These are phyloP conservation scores for Drosophila merina DNA, from an alignment of 2,888 invertebrate species.

Conservation along the genomic window DNA sequence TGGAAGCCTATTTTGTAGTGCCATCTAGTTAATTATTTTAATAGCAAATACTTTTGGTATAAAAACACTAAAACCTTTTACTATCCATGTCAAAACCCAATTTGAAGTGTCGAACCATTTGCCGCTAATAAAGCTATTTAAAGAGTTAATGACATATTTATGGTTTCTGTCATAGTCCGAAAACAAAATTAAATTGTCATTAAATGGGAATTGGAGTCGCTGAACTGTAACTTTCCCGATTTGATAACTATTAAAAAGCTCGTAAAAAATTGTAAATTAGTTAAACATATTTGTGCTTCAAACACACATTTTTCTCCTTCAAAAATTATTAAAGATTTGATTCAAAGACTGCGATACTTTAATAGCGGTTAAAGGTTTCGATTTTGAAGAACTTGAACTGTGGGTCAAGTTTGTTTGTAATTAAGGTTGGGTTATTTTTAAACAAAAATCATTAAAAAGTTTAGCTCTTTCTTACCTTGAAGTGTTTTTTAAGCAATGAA, in stretches of 20 bases:
- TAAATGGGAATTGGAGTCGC: constrained; percentile 45
- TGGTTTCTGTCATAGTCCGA: constrained; percentile 44
- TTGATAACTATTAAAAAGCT: constrained; percentile 35
- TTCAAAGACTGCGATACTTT: background rate
- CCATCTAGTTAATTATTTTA: no score
- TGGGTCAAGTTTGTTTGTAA: constrained; percentile 25
- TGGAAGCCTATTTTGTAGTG: background rate
- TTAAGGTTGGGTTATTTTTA: constrained; percentile 17
- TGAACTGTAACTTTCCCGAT: constrained; percentile 32
- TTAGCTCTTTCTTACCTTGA: constrained; percentile 33
- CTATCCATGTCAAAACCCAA: constrained; percentile 21
- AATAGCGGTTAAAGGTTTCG: background rate
- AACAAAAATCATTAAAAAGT: constrained; percentile 26
- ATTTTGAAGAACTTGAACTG: constrained; percentile 16
- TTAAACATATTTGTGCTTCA: constrained; percentile 8
- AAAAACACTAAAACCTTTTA: no score
- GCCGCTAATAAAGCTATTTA: constrained; percentile 71
- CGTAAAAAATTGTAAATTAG: constrained; percentile 36
- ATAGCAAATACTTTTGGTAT: no score
- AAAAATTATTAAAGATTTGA: constrained; percentile 5
- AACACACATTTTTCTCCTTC: background rate
- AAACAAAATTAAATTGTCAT: constrained; percentile 68
- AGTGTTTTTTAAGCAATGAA: constrained; percentile 3
- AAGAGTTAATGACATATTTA: constrained; percentile 76
- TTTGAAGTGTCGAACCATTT: constrained; percentile 54